Conservation (phyloP, 2,113 vertebrate species). For the Oreocharis arfaki region DNA sequence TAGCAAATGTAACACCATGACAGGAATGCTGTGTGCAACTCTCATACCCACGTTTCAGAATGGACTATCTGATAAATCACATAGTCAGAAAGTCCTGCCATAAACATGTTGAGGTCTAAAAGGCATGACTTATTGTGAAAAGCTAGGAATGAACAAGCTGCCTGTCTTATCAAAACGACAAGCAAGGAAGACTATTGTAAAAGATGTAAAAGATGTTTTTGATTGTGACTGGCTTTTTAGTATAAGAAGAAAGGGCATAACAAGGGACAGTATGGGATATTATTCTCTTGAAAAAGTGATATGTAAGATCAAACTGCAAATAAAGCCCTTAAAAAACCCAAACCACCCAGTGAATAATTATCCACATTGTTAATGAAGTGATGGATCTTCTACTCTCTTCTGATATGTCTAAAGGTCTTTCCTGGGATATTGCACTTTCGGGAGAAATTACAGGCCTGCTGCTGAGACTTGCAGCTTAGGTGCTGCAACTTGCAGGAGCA, state of each 20-base stretch:
- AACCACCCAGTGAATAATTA: background rate
- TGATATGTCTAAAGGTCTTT: background rate
- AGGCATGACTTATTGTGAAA: background rate
- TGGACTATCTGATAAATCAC: background rate
- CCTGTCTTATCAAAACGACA: background rate
- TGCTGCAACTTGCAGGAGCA: background rate
- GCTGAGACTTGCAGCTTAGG: background rate
- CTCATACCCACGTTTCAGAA: background rate
- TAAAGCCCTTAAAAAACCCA: background rate
- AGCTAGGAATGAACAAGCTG: background rate
- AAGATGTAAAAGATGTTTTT: background rate
- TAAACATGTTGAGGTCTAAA: background rate
- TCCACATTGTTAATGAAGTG: background rate
- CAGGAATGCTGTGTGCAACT: background rate
- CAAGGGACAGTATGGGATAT: background rate
- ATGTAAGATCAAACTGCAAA: background rate
- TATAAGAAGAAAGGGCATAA: background rate
- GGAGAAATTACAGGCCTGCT: background rate
- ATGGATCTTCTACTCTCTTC: background rate
- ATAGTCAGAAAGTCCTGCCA: background rate
- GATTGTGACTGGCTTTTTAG: background rate
- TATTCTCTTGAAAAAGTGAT: background rate
- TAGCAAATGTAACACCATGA: background rate
- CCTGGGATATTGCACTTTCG: background rate
- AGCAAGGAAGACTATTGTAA: background rate